Evolutionary conservation across 2,797 vertebrate genomes (phyloP).

Genomic region (Anguilla marmorata): DNA sequence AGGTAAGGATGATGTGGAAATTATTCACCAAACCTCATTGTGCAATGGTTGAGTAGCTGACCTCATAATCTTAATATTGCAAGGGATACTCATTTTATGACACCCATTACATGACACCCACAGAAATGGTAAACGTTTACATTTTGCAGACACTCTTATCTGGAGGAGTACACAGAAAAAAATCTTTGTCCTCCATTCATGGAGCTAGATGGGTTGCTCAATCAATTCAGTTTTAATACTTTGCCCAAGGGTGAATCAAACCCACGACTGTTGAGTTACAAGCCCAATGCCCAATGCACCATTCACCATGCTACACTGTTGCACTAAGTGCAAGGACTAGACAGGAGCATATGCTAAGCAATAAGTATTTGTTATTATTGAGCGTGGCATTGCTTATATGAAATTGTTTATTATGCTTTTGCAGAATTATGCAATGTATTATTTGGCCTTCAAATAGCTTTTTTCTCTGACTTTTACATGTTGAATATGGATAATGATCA

Average conservation of each 20-base stretch:
- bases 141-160: neutral
- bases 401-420: neutral
- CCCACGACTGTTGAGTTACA: neutral
- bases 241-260: neutral
- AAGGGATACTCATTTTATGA: neutral
- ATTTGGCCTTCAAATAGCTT: neutral
- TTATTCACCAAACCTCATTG: neutral
- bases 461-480: neutral
- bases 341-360: neutral
- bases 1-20: constrained; percentile 27
- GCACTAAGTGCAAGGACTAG: neutral
- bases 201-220: neutral
- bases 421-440: neutral
- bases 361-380: neutral
- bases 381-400: neutral
- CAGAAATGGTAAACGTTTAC: constrained; percentile 3
- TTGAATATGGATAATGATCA: neutral
- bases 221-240: neutral
- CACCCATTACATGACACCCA: neutral
- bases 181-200: neutral
- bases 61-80: neutral
- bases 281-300: neutral
- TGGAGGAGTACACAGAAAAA: neutral
- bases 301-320: neutral
- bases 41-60: neutral